Conservation (phyloP, 2,888 invertebrate genomes). For the Copidosoma aretas region DNA sequence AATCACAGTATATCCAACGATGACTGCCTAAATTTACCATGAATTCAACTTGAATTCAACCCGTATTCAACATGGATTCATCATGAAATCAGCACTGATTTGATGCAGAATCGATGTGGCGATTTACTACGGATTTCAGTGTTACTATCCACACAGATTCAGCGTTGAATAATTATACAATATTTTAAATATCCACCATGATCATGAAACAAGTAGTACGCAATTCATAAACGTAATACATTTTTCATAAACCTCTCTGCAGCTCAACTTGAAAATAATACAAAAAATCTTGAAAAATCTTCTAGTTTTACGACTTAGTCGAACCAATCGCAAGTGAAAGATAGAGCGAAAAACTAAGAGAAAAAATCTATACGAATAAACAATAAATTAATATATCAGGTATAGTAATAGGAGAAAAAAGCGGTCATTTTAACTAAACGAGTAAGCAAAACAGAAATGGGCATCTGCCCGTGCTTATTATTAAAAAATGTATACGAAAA, state of each 20-base stretch:
- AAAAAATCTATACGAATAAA: background rate
- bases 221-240: constrained; percentile 2
- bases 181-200: too few relatives aligned
- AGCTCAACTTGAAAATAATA: constrained; percentile 27
- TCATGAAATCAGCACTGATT: too few relatives aligned
- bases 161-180: too few relatives aligned
- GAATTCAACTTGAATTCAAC: too few relatives aligned
- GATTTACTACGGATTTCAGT: too few relatives aligned
- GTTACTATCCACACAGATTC: background rate
- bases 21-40: too few relatives aligned
- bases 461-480: background rate
- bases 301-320: constrained; percentile 37
- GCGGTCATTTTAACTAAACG: background rate
- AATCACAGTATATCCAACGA: too few relatives aligned
- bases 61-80: too few relatives aligned
- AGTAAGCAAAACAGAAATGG: background rate
- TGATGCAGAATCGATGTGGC: too few relatives aligned
- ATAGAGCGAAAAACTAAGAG: constrained; percentile 39
- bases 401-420: background rate
- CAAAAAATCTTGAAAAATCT: constrained; percentile 25
- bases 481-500: background rate
- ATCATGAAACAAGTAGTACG: too few relatives aligned
- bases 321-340: constrained; percentile 52
- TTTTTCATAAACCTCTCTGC: constrained; percentile 32
- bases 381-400: background rate